Conservation (phyloP, 2,113 vertebrate genomes). For the Dasyurus viverrinus region DNA sequence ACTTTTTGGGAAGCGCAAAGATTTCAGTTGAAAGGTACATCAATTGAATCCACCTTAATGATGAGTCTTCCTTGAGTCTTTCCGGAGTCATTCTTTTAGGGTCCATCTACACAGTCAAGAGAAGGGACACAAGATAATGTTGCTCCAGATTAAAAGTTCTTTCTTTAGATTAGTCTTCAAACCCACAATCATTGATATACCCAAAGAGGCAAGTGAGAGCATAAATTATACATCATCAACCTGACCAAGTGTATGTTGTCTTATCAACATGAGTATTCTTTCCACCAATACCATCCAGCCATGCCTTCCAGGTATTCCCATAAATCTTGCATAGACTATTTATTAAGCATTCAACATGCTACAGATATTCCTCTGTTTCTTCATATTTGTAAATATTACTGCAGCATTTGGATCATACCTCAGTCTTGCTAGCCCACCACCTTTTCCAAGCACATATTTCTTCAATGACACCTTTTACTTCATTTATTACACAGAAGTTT, state of each 20-base stretch:
- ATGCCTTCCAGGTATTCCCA: not conserved
- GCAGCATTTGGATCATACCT: not conserved
- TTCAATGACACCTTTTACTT: not conserved
- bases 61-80: not conserved
- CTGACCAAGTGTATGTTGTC: not conserved
- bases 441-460: not conserved
- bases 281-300: not conserved
- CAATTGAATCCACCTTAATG: slow-evolving; percentile 38
- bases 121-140: not conserved
- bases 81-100: not conserved
- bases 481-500: not conserved
- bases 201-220: not conserved
- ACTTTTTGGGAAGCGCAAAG: not conserved
- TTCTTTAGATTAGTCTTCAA: not conserved
- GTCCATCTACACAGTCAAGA: not conserved
- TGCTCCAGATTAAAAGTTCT: not conserved
- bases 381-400: not conserved
- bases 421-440: not conserved
- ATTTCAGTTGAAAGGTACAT: not conserved
- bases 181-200: not conserved
- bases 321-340: not conserved
- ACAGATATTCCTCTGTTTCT: not conserved
- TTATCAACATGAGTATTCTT: not conserved
- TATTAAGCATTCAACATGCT: not conserved
- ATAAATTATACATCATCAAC: not conserved